phyloP scores from a whole-genome alignment of 2,113 vertebrate species.

The Chinchilla lanigera region DNA sequence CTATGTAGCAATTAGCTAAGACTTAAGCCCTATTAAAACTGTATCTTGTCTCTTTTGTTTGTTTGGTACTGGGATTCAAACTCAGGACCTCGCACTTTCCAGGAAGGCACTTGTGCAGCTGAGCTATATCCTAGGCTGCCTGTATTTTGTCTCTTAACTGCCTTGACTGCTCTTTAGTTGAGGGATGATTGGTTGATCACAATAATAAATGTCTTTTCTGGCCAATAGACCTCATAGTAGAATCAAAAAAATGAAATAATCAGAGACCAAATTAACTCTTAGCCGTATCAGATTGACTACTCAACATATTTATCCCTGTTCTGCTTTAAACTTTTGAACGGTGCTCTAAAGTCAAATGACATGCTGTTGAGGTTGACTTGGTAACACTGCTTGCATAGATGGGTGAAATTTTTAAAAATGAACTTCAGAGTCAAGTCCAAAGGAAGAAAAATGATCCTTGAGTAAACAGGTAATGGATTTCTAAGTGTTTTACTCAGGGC shows the following conservation, averaged over 20 bases:
- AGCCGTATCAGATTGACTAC: background rate
- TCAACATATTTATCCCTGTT: background rate
- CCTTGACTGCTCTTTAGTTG: background rate
- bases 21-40: background rate
- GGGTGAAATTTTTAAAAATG: slow-evolving; percentile 5
- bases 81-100: too few species aligned
- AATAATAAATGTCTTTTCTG: background rate
- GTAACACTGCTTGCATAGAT: background rate
- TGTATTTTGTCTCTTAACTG: background rate
- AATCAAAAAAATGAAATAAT: background rate
- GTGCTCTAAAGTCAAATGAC: background rate
- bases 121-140: too few species aligned
- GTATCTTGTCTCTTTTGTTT: background rate
- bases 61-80: too few species aligned
- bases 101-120: too few species aligned
- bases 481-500: background rate
- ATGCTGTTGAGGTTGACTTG: background rate
- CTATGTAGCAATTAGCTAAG: background rate
- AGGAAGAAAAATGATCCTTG: background rate
- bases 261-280: background rate
- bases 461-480: slow-evolving; percentile 10
- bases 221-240: background rate
- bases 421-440: background rate
- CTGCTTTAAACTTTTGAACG: slow-evolving; percentile 1
- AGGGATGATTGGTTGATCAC: background rate